These are phyloP conservation scores for Halocynthia roretzi DNA, from an alignment of 23 tunicate species.

Conservation along the genomic window DNA sequence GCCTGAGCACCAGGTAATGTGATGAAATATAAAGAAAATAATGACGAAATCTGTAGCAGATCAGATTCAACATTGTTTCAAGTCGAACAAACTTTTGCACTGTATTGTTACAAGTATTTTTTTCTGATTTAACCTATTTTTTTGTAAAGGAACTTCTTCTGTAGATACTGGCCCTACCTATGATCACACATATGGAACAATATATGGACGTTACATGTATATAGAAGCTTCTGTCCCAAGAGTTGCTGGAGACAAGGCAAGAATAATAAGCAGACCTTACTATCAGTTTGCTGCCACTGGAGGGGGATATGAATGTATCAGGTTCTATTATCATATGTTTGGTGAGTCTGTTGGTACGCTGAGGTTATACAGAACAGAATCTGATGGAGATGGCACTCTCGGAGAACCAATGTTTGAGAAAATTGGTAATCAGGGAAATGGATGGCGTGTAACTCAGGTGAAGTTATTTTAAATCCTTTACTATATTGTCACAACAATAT, in stretches of 20 bases:
- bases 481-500: not conserved
- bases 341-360: constrained; percentile 68
- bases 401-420: constrained; percentile 39
- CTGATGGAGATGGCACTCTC: constrained; percentile 18
- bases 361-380: constrained; percentile 32
- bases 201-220: constrained; percentile 92
- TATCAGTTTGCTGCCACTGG: constrained; percentile 43
- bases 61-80: no score
- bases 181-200: constrained; percentile 92
- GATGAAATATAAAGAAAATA: no score
- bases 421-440: constrained; percentile 81
- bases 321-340: constrained; percentile 90
- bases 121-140: no score
- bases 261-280: constrained; percentile 68
- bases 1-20: no score
- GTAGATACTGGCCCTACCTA: constrained; percentile 79
- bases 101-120: no score
- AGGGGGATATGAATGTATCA: constrained; percentile 59
- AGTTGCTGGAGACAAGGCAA: constrained; percentile 49
- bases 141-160: constrained; percentile 49
- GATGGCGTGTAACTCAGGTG: constrained; percentile 97
- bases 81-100: no score
- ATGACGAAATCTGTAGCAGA: no score
- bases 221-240: constrained; percentile 68
- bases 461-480: not conserved